Percentiles rank a stretch among this genome's conserved stretches.
Evolutionary conservation across 2,113 vertebrate genomes (phyloP).

Genomic region (rat (Rattus norvegicus)): GRCr8 NC_086024.1:95107501-95108000

Average conservation of each 20-base stretch:
- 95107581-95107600: background rate
- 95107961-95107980: slow-evolving; percentile 26
- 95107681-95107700: background rate
- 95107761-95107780: background rate
- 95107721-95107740: background rate
- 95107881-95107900: background rate
- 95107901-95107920: background rate
- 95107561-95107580: background rate
- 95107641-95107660: slow-evolving; percentile 30
- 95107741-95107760: background rate
- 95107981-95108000: slow-evolving; percentile 20
- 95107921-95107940: slow-evolving; percentile 6
- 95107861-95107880: background rate
- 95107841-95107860: background rate
- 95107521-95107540: background rate
- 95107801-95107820: background rate
- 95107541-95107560: background rate
- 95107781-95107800: background rate
- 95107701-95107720: slow-evolving; percentile 31
- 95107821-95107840: background rate
- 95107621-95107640: background rate
- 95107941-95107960: slow-evolving; percentile 25
- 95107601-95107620: background rate
- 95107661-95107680: background rate
- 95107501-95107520: background rate